Conservation (phyloP, 1,140 invertebrate species). For the Aradophagus sp. region DNA sequence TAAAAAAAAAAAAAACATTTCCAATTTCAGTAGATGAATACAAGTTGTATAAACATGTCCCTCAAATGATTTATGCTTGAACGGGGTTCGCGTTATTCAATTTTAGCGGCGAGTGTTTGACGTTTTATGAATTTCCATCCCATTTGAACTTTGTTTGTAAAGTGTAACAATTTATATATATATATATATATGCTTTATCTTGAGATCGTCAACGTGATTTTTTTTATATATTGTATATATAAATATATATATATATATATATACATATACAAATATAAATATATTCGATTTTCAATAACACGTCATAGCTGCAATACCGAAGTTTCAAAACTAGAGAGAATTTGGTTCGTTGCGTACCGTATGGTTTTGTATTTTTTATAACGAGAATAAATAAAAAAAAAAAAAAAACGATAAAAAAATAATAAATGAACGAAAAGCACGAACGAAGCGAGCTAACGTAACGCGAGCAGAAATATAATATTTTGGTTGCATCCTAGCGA, state of each 20-base stretch:
- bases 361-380: slow-evolving; percentile 46
- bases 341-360: slow-evolving; percentile 12
- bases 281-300: slow-evolving; percentile 33
- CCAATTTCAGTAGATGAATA: too few relatives aligned
- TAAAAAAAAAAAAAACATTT: too few relatives aligned
- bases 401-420: too few relatives aligned
- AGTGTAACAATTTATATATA: slow-evolving; percentile 37
- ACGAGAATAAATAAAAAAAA: slow-evolving; percentile 37
- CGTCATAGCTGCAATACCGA: slow-evolving; percentile 37
- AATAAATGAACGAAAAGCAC: too few relatives aligned
- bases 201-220: slow-evolving; percentile 26
- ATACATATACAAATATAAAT: too few relatives aligned
- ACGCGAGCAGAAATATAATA: too few relatives aligned
- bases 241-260: slow-evolving; percentile 45
- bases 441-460: too few relatives aligned
- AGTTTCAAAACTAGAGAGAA: slow-evolving; percentile 19
- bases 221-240: too few relatives aligned
- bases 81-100: slow-evolving; percentile 23
- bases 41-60: too few relatives aligned
- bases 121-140: slow-evolving; percentile 28
- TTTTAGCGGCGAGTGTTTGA: slow-evolving; percentile 29
- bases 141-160: slow-evolving; percentile 34
- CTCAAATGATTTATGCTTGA: slow-evolving; percentile 9
- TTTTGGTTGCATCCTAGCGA: too few relatives aligned
- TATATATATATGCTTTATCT: slow-evolving; percentile 37